Evolutionary conservation across 2,113 vertebrate genomes (phyloP).

Genomic region (Dipodomys merriami): DNA sequence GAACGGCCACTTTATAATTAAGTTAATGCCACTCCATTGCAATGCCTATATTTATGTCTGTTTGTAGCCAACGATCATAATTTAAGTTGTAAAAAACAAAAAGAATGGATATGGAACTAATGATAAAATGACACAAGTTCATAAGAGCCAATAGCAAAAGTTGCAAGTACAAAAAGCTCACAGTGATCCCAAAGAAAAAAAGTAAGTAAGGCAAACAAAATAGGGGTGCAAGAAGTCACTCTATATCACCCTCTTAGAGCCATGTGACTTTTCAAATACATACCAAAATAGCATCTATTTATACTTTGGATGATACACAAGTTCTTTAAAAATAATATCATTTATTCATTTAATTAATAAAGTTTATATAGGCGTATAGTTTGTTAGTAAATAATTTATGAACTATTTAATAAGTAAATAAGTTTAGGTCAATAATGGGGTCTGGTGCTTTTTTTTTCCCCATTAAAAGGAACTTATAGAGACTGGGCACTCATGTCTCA

Average conservation of each 20-base stretch:
- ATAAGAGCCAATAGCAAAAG: not conserved
- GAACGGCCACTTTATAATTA: constrained; percentile 1
- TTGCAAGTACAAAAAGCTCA: not conserved
- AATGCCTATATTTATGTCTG: not conserved
- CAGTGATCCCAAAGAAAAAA: constrained; percentile 23
- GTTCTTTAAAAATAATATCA: not conserved
- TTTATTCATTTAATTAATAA: not conserved
- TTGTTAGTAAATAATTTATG: constrained; percentile 2
- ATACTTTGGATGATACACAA: not conserved
- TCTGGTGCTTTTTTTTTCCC: not conserved
- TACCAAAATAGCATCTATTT: not conserved
- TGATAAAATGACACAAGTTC: constrained; percentile 12
- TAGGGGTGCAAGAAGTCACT: not conserved
- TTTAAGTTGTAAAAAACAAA: not conserved
- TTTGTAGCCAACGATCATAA: not conserved
- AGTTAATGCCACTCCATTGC: not conserved
- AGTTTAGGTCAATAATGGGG: not conserved
- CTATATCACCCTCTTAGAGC: not conserved
- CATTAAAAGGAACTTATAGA: not conserved
- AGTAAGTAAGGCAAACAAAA: not conserved
- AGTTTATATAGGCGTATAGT: not conserved
- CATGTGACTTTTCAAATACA: not conserved
- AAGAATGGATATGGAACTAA: not conserved
- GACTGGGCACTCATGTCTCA: no score
- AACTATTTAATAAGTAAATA: constrained; percentile 8